Conservation (phyloP, 2,113 vertebrate genomes). For the Pimephales promelas region DNA sequence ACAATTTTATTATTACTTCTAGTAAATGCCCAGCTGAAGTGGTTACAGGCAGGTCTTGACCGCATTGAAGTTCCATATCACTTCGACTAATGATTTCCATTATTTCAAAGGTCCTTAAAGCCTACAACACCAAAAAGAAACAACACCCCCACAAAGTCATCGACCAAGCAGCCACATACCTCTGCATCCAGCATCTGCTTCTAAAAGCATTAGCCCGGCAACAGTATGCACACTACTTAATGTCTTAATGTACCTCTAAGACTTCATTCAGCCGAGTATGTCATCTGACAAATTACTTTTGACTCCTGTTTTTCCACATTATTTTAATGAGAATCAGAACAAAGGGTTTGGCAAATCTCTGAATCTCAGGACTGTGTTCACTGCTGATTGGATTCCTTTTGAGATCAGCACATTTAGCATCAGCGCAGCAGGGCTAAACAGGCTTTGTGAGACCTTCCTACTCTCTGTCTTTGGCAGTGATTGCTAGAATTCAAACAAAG, state of each 20-base stretch:
- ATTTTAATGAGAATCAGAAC: background rate
- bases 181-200: slow-evolving; percentile 34
- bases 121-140: too few species aligned
- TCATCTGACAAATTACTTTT: background rate
- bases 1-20: too few species aligned
- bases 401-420: too few species aligned
- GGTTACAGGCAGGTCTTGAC: too few species aligned
- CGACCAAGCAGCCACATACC: background rate
- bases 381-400: background rate
- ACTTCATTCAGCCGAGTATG: background rate
- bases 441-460: background rate
- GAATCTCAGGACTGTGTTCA: background rate
- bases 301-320: background rate
- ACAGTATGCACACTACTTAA: slow-evolving; percentile 18
- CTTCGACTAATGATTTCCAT: too few species aligned
- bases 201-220: slow-evolving; percentile 54
- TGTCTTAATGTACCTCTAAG: slow-evolving; percentile 49
- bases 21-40: too few species aligned
- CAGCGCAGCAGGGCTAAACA: background rate
- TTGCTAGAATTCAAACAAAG: background rate
- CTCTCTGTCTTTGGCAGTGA: background rate
- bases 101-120: too few species aligned
- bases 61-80: too few species aligned
- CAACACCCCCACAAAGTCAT: too few species aligned
- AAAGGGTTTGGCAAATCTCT: background rate